Evolutionary conservation across 2,888 invertebrate genomes (phyloP), one percentile per base, ranked within the genome.

Genomic region (Trissolcus brochymenae): DNA sequence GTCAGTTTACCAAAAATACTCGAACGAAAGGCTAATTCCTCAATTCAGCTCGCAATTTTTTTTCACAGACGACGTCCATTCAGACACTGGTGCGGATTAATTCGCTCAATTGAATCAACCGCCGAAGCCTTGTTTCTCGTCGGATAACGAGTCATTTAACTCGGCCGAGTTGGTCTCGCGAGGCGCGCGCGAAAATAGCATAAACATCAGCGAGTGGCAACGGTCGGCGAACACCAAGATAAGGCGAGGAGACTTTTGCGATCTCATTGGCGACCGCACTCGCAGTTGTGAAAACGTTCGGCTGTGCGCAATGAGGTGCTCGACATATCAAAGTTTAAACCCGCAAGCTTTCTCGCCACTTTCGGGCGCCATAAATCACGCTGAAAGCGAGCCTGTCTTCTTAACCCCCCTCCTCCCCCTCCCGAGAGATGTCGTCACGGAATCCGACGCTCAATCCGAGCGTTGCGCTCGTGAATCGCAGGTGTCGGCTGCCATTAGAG

Each of bases 341-440:
- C 76, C 79, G 76, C 67, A 71, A 50, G 66, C 73, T 73, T 73
- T 70, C 80, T 46, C 66, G 79, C 78, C 80, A 77, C 80, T 79
- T 80, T 79, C 65, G 35, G 61, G 68, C 67, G 78, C 80, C 80
- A 82, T 83, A 83, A 82, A 83, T 83, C 82, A 82, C 80, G 80
- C 65, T 66, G 81, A 81, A 82, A 81, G 81, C 82, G 50, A 46
- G 70, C 76, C 67, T 61, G 70, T 81, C 83, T 81, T 80, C 78
- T 79, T 74, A 72, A 9, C 35, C 35, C 25, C 19, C 19, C 19
- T 2, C 19, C 74, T 78, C 64, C 19, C 19, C 19, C 74, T 78
- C 64, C 72, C 71, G 67, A 77, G 79, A 81, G 78, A 74, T 81
- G 80, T 82, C 81, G 79, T 82, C 80, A 76, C 75, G 79, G 70